These are phyloP conservation scores for Echiichthys vipera DNA, from an alignment of 2,797 vertebrate species.

Conservation along the genomic window DNA sequence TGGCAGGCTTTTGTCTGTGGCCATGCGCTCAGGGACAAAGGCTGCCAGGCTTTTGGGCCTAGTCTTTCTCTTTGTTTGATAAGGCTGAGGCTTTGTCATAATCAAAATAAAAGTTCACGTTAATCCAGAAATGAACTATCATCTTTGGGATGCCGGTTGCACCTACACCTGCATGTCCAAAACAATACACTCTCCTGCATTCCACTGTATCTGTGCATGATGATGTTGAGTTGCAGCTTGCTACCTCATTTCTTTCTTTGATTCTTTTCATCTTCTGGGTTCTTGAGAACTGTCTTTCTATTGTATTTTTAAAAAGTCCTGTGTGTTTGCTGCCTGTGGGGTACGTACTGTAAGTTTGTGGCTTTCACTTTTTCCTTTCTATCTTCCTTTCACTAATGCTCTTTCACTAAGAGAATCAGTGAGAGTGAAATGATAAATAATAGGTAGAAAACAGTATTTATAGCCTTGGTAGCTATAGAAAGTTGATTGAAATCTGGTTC, in stretches of 20 bases:
- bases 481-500: conserved; percentile 19
- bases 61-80: too few species aligned
- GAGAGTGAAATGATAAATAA: conserved; percentile 26
- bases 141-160: too few species aligned
- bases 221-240: neutral
- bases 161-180: neutral
- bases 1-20: too few species aligned
- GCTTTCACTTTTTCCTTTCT: neutral
- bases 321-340: neutral
- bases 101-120: too few species aligned
- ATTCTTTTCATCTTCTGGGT: neutral
- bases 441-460: neutral
- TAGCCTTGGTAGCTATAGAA: neutral
- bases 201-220: neutral
- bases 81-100: too few species aligned
- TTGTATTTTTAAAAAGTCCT: neutral
- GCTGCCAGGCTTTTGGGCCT: too few species aligned
- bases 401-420: neutral
- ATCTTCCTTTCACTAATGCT: neutral
- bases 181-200: neutral
- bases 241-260: neutral
- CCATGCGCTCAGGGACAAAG: too few species aligned
- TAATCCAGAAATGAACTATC: too few species aligned
- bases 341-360: neutral
- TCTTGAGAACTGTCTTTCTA: neutral